Conservation (phyloP, 2,113 vertebrate genomes). For the Pygathrix nemaeus region DNA sequence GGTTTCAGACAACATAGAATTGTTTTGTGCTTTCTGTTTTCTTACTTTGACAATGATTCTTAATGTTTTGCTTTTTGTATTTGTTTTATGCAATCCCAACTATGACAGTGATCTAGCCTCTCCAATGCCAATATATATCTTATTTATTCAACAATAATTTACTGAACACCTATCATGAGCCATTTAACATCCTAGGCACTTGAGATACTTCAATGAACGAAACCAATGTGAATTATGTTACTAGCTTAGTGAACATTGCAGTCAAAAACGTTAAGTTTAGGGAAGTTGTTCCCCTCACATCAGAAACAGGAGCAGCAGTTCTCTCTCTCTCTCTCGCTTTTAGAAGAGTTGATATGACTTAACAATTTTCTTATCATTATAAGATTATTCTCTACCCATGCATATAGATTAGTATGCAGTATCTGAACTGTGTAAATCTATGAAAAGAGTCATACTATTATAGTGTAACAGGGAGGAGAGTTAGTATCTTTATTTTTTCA, state of each 20-base stretch:
- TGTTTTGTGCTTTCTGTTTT: not conserved
- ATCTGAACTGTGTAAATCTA: not conserved
- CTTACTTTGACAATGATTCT: not conserved
- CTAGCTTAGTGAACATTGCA: not conserved
- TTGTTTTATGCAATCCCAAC: not conserved
- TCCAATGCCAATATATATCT: too few relatives aligned
- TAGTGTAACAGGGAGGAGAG: not conserved
- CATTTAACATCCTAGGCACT: not conserved
- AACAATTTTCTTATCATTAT: not conserved
- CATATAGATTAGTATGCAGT: not conserved
- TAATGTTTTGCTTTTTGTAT: not conserved
- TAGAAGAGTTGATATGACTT: not conserved
- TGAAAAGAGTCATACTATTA: not conserved
- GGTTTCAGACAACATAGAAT: not conserved
- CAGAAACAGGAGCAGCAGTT: not conserved
- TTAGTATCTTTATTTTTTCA: not conserved
- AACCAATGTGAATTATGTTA: not conserved
- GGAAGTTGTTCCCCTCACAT: not conserved
- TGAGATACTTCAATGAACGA: not conserved
- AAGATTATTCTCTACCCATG: not conserved
- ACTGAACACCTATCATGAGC: not conserved
- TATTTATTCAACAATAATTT: not conserved
- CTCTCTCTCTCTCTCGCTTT: not conserved
- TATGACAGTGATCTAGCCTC: not conserved
- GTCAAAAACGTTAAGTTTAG: not conserved